phyloP scores from a whole-genome alignment of 2,797 vertebrate species.

The Sparidentex hasta region DNA sequence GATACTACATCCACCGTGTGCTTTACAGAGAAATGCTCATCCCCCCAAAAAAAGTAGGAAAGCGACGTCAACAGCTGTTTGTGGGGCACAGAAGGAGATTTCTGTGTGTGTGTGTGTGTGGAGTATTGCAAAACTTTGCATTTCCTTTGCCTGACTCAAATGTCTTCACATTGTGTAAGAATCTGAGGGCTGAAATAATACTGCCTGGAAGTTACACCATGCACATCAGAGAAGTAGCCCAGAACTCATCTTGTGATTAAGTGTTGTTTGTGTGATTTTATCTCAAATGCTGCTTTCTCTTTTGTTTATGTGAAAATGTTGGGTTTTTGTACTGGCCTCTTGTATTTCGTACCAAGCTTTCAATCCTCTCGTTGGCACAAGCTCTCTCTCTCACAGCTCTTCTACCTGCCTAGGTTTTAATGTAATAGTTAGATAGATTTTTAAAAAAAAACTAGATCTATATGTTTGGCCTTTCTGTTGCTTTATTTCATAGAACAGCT shows the following conservation, averaged over 20 bases:
- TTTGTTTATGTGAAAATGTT: not conserved
- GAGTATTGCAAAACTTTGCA: slow-evolving; percentile 41
- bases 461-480: no score
- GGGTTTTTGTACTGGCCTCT: not conserved
- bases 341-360: no score
- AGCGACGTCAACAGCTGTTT: not conserved
- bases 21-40: not conserved
- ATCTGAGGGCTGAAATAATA: slow-evolving; percentile 16
- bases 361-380: no score
- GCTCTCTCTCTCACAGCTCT: no score
- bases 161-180: slow-evolving; percentile 40
- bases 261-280: not conserved
- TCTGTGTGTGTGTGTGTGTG: slow-evolving; percentile 7
- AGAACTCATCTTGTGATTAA: not conserved
- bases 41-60: not conserved
- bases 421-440: no score
- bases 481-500: no score
- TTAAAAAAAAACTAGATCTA: no score
- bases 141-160: slow-evolving; percentile 6
- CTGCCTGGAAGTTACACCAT: slow-evolving; percentile 27
- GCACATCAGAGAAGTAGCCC: not conserved
- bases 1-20: slow-evolving; percentile 45
- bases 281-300: not conserved
- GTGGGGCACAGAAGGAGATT: not conserved
- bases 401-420: no score